Evolutionary conservation across 2,113 vertebrate genomes (phyloP).

Genomic region (Sterrhoptilus dennistouni): DNA sequence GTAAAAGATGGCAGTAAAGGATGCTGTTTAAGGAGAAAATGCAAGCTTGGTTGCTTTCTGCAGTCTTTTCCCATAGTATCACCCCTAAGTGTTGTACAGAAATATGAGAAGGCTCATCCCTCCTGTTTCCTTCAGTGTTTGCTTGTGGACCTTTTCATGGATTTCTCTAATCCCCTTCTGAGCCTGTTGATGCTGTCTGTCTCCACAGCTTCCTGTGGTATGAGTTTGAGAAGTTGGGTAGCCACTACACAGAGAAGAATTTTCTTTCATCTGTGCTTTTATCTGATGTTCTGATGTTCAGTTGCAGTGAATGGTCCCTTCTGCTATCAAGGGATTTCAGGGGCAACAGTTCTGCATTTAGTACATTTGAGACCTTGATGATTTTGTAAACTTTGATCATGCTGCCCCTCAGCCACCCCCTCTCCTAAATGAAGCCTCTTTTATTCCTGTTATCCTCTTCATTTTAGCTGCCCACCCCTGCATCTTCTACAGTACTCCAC

Average conservation of each 20-base stretch:
- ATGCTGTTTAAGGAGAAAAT: constrained; percentile 16
- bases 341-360: background rate
- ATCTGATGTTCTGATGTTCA: constrained; percentile 1
- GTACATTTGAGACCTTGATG: background rate
- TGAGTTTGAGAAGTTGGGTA: constrained; percentile 6
- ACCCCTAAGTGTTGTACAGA: background rate
- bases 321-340: background rate
- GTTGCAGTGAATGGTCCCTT: background rate
- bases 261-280: constrained; percentile 55
- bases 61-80: background rate
- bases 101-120: background rate
- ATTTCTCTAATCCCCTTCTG: constrained; percentile 17
- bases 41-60: background rate
- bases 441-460: background rate
- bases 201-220: constrained; percentile 35
- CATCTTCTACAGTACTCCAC: background rate
- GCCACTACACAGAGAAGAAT: constrained; percentile 14
- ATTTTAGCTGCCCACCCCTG: background rate
- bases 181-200: constrained; percentile 19
- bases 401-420: background rate
- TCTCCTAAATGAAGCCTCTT: background rate
- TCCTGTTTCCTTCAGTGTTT: background rate
- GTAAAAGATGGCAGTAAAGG: background rate
- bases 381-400: constrained; percentile 1
- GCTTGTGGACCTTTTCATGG: background rate